Conservation (phyloP, 2,113 vertebrate genomes). For the Centrocercus urophasianus region DNA sequence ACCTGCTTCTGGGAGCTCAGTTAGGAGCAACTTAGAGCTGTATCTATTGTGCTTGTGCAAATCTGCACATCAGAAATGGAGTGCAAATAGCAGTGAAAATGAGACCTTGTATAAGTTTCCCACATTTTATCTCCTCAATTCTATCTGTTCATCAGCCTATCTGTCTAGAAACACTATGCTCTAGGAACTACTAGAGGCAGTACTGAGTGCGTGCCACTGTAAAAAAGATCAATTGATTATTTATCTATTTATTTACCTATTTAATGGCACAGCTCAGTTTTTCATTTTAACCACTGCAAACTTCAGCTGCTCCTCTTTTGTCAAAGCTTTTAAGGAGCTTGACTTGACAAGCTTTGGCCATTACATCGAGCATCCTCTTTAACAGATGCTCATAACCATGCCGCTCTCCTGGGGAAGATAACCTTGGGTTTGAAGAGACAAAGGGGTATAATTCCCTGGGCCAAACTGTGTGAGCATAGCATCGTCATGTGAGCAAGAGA, state of each 20-base stretch:
- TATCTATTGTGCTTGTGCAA: not conserved
- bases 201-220: not conserved
- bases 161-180: not conserved
- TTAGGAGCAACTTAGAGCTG: not conserved
- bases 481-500: not conserved
- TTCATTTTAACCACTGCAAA: conserved; percentile 5
- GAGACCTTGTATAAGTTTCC: not conserved
- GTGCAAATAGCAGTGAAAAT: not conserved
- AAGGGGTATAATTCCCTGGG: not conserved
- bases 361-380: not conserved
- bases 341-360: not conserved
- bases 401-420: not conserved
- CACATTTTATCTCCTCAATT: not conserved
- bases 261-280: not conserved
- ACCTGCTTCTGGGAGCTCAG: not conserved
- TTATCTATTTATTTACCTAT: not conserved
- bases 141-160: not conserved
- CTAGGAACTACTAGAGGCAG: not conserved
- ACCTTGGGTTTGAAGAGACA: not conserved
- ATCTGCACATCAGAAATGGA: not conserved
- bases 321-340: not conserved
- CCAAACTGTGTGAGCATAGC: not conserved
- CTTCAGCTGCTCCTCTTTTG: not conserved
- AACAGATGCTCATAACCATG: not conserved
- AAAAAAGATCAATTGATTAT: not conserved